phyloP scores from a whole-genome alignment of 2,888 invertebrate species.

The Andrena camellia region DNA sequence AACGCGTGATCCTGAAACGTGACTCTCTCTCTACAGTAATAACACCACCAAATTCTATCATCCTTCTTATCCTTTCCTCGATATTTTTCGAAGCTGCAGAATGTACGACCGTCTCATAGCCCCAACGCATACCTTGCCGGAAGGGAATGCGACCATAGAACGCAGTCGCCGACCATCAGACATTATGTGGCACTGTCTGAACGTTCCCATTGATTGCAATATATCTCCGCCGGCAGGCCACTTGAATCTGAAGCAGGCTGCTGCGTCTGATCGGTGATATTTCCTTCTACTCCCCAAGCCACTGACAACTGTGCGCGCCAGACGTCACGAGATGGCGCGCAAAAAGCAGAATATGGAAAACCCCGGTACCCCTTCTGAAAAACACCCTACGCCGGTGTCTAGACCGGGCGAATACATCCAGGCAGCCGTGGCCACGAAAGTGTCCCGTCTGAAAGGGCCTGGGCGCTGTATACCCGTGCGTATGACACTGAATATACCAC shows the following conservation, averaged over 20 bases:
- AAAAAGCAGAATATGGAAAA: background rate
- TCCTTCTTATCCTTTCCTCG: no score
- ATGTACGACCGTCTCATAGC: no score
- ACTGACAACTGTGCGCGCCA: background rate
- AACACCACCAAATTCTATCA: no score
- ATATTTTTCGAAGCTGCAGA: no score
- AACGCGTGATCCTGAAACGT: no score
- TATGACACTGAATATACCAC: conserved; percentile 47
- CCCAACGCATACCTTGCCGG: background rate
- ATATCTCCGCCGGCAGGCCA: background rate
- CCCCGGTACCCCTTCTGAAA: background rate
- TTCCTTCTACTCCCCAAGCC: background rate
- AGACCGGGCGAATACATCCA: background rate
- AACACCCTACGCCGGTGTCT: background rate
- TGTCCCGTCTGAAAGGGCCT: background rate
- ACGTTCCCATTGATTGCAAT: conserved; percentile 6
- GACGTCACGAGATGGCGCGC: background rate
- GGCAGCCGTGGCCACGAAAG: background rate
- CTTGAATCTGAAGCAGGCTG: background rate
- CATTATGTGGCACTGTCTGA: background rate
- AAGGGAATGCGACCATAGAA: background rate
- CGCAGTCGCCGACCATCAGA: no score
- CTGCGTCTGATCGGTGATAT: background rate
- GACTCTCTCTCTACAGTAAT: no score
- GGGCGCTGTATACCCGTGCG: conserved; percentile 15